These are phyloP conservation scores for Chelon auratus DNA, from an alignment of 2,797 vertebrate species.

Conservation along the genomic window DNA sequence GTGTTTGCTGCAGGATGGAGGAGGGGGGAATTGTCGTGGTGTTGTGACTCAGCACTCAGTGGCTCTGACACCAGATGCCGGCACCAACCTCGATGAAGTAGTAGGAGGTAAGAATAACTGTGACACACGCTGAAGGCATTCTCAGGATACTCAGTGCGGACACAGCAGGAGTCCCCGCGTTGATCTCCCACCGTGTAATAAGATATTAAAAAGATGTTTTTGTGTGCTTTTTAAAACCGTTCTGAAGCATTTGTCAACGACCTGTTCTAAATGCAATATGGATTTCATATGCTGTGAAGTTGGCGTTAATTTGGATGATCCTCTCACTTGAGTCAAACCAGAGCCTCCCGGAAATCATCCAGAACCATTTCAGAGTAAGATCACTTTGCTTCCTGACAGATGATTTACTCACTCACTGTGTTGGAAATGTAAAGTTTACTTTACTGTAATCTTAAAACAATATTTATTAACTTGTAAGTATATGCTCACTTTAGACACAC, in stretches of 20 bases:
- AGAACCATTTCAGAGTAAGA: not conserved
- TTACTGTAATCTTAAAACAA: no score
- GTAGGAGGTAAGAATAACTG: slow-evolving; percentile 74
- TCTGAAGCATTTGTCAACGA: not conserved
- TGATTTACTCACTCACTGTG: not conserved
- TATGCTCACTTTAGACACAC: not conserved
- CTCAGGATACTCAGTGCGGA: slow-evolving; percentile 50
- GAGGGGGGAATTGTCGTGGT: slow-evolving; percentile 9
- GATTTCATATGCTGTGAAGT: not conserved
- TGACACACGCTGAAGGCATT: slow-evolving; percentile 73
- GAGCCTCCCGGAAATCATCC: not conserved
- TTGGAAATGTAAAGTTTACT: not conserved
- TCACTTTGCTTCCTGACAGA: slow-evolving; percentile 1
- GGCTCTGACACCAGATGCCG: slow-evolving; percentile 67
- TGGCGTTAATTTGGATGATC: slow-evolving; percentile 1
- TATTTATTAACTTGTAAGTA: not conserved
- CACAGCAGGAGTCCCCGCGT: slow-evolving; percentile 41
- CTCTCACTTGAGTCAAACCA: not conserved
- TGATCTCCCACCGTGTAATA: slow-evolving; percentile 23
- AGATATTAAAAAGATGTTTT: not conserved
- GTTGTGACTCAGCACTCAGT: slow-evolving; percentile 76
- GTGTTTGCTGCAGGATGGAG: slow-evolving; percentile 36
- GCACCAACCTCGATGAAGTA: slow-evolving; percentile 38
- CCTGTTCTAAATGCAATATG: not conserved
- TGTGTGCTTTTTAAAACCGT: not conserved